Evolutionary conservation across 1,140 invertebrate genomes (phyloP), one percentile per base, ranked within the genome.

Genomic region (Diachasmimorpha longicaudata): DNA sequence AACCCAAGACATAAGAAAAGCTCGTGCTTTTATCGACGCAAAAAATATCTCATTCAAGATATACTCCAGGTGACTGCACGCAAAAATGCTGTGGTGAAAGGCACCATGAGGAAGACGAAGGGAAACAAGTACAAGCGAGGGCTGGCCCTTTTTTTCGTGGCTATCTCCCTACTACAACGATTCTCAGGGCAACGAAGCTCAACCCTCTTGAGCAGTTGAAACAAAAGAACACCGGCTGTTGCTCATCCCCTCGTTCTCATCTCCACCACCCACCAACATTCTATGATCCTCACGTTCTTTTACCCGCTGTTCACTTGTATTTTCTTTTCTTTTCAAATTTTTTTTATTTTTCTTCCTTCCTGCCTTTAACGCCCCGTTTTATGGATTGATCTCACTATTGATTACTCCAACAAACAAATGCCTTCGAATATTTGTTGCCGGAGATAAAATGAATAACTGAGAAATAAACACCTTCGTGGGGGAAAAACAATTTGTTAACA

Each of bases 201-300:
- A 78, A 77, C 72, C 25, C 84, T 85, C 82, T 84, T 80, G 80
- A 83, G 78, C 78, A 79, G 75, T n/a, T 1, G 81, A 81, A 84
- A 85, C 84, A 85, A 85, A 85, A 83, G 83, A 83, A 74, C 81
- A 83, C 68, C 79, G 81, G 77, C 80, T 83, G 81, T 83, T 83
- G 82, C 81, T 80, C 80, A 63, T 74, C 73, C 76, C 31, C 67
- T 48, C 16, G 69, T 16, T n/a, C 39, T 3, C 70, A 19, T 46
- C 46, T 71, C 16, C 42, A 36, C 31, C 46, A 14, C 42, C 8
- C 25, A 16, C 23, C 70, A 10, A 42, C 67, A 39, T 37, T 74
- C 70, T 48, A 11, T 31, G 39, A 23, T 39, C 37, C 52, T 67
- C 42, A 31, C 1, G 31, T 44, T 25, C 14, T 46, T 11, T 73